Base-by-base conservation (phyloP, 2,797 vertebrate genomes). In the Premnoplex brunnescens region DNA sequence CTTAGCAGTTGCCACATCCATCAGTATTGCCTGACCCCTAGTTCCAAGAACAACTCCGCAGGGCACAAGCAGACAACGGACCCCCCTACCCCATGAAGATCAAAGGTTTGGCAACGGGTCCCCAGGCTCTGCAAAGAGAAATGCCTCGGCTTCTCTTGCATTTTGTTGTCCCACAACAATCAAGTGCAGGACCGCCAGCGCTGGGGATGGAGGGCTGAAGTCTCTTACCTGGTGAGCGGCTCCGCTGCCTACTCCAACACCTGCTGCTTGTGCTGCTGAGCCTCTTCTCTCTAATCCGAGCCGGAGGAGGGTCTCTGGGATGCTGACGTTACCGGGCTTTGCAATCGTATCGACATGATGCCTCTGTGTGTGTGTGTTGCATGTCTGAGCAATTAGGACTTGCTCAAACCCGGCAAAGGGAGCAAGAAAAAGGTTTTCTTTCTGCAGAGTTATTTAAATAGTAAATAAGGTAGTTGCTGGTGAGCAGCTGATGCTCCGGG, bases 261-360 rank as follows among this genome's bases (percentile, higher is more conserved):
- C 79, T 85, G 77, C 90, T 81, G 78, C 91, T 79, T 16, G 2
- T 72, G 9, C 82, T 49, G 88, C 4, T 41, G 81, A 94, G 94
- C 58, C 78, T 91, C 76, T 84, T 32, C 66, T 54, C 68, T 64
- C 73, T 48, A 6, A 36, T 75, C 62, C 12, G 14, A 58, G 55
- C 14, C 14, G 96, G 94, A 95, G 94, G 94, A 97, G 91, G 88
- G 55, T 95, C 89, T 75, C 52, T 10, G 85, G 76, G 76, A 16
- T 92, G 94, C 96, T 97, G 96, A 97, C 88, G 96, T 74, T 91
- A 36, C 63, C 62, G 6, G 32, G 93, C 92, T 87, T 68, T 36
- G 72, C 83, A 58, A 62, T 86, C 85, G 20, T 20, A 78, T 89
- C 91, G 30, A 37, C 89, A 51, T 27, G 84, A 88, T 81, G 74